Conservation (phyloP, 2,888 invertebrate species). For the Meiosimyza decipiens region DNA sequence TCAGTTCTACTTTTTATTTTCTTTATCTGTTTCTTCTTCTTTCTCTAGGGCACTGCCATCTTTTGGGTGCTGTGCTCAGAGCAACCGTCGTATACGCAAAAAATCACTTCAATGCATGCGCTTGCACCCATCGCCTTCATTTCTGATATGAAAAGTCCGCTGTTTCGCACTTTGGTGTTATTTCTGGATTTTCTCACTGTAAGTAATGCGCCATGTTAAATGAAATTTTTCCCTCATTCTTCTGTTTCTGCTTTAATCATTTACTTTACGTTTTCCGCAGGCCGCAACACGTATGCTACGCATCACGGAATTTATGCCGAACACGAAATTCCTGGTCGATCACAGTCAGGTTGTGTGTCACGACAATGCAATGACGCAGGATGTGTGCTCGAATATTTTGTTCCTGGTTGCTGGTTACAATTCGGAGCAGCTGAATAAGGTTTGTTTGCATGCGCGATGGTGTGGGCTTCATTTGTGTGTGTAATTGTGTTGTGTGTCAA, state of each 20-base stretch:
- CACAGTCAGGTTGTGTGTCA: slow-evolving; percentile 68
- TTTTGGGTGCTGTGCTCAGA: slow-evolving; percentile 71
- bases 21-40: background rate
- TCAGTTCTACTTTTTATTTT: slow-evolving; percentile 11
- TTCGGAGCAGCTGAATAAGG: slow-evolving; percentile 71
- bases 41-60: slow-evolving; percentile 70
- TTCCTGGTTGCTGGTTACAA: slow-evolving; percentile 74
- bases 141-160: slow-evolving; percentile 66
- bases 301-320: slow-evolving; percentile 66
- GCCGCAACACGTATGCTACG: slow-evolving; percentile 64
- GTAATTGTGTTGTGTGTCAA: no score
- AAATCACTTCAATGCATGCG: slow-evolving; percentile 69
- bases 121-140: slow-evolving; percentile 73
- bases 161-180: slow-evolving; percentile 63
- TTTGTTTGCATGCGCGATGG: slow-evolving; percentile 51
- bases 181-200: slow-evolving; percentile 65
- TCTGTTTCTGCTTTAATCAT: slow-evolving; percentile 10
- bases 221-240: background rate
- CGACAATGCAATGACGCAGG: slow-evolving; percentile 68
- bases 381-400: slow-evolving; percentile 71
- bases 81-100: slow-evolving; percentile 69
- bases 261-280: slow-evolving; percentile 44
- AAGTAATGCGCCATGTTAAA: slow-evolving; percentile 40
- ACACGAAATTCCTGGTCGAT: slow-evolving; percentile 63
- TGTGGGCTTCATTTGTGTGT: no score